Base-by-base conservation (phyloP, 2,888 invertebrate genomes). In the Masnerella sp. region DNA sequence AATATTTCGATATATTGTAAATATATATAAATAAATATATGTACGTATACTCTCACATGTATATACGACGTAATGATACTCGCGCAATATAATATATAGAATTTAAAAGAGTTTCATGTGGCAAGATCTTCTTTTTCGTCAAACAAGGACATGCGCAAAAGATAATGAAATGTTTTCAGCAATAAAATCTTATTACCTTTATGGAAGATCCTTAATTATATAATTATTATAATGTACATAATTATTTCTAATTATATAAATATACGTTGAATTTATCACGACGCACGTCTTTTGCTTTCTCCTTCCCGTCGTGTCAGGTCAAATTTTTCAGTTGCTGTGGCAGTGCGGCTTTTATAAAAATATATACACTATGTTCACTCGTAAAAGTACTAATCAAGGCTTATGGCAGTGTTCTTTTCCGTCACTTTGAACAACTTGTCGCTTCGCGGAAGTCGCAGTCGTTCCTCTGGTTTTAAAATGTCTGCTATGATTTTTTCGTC, bases 401-500 rank as follows among this genome's bases (percentile, higher is more conserved):
- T 85, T 79, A 86, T 83, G 84, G 86, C 84, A 85, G 85, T 86
- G 80, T 84, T 85, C 80, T 85, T 85, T 77, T 83, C 82, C 70
- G 84, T 79, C 74, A 81, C 74, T 84, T 86, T 87, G 70, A 85
- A 80, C 76, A 85, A 80, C 56, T 82, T 84, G 47, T 84, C 84
- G 36, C 58, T 71, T 2, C 64, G 61, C 0, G 78, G 15, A 7
- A 81, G 36, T 72, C 81, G 80, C 67, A 85, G 77, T 59, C 84
- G 81, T 62, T 86, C 86, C 71, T 64, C 75, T 28, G 77, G 77
- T n/a, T 84, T 85, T n/a, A 87, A 77, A 61, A 87, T 87, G 59
- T 86, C 87, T 8, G 87, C 87, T 65, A 87, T 87, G 47, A 87
- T 87, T 56, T 85, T 85, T 62, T 87, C 87, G 51, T 87, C 87